These are phyloP conservation scores for Camponotus floridanus DNA, from an alignment of 1,140 invertebrate species.

Conservation along the genomic window DNA sequence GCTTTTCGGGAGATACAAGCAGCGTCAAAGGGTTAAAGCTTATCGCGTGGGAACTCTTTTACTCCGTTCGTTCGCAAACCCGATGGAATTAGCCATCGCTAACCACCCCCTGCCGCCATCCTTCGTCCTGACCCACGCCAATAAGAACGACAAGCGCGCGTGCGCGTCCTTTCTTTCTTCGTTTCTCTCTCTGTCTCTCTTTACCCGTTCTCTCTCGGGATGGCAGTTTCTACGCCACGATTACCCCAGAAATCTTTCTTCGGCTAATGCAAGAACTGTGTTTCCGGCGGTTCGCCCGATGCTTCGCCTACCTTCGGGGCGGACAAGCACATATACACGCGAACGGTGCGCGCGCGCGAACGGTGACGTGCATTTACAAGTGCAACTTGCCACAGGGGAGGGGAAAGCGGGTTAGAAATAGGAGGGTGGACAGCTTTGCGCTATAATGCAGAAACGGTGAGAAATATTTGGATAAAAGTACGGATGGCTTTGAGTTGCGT, in stretches of 20 bases:
- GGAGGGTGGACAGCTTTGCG: constrained; percentile 49
- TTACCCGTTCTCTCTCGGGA: not conserved
- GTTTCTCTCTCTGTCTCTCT: constrained; percentile 9
- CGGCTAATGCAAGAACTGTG: constrained; percentile 85
- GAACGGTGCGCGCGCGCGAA: constrained; percentile 49
- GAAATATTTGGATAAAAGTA: constrained; percentile 53
- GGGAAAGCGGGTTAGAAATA: constrained; percentile 43
- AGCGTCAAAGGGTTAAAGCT: constrained; percentile 61
- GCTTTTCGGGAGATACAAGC: constrained; percentile 60
- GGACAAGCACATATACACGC: constrained; percentile 69
- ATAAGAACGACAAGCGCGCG: constrained; percentile 54
- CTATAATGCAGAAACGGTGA: constrained; percentile 46
- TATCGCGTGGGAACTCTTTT: constrained; percentile 64
- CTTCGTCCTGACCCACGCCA: constrained; percentile 21
- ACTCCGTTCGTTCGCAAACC: constrained; percentile 56
- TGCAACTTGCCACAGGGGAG: constrained; percentile 69
- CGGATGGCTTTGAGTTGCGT: not conserved
- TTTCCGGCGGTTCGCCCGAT: constrained; percentile 72
- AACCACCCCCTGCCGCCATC: constrained; percentile 16
- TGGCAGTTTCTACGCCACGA: constrained; percentile 67
- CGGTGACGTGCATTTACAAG: constrained; percentile 74
- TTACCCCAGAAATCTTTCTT: constrained; percentile 84
- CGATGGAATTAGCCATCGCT: constrained; percentile 61
- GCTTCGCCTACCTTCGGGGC: constrained; percentile 72
- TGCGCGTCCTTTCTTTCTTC: constrained; percentile 51